A percentile compares a stretch with the other conserved stretches of the same genome.
Evolutionary conservation across 64 coral and sea anemone species (phyloP).

Genomic region (Montipora foliosa): DNA sequence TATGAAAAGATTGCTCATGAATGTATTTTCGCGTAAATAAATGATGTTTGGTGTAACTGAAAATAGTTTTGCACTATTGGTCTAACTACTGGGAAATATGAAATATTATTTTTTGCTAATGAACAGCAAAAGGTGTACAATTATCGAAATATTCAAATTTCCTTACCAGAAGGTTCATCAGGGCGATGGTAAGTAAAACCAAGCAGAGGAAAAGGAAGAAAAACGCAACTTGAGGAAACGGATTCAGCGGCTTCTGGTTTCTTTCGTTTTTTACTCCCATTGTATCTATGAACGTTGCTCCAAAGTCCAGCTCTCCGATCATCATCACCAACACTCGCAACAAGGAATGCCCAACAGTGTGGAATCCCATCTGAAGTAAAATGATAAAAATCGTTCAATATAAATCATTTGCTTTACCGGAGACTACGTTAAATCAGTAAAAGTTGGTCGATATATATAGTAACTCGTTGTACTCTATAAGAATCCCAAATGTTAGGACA

Average conservation of each 20-base stretch:
- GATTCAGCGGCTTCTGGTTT: conserved; percentile 30
- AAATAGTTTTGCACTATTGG: too few species aligned
- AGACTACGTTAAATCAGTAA: too few species aligned
- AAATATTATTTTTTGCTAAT: too few species aligned
- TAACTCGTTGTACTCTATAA: too few species aligned
- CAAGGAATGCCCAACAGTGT: background rate
- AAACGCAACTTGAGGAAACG: conserved; percentile 12
- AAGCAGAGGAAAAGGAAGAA: conserved; percentile 51
- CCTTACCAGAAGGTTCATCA: conserved; percentile 85
- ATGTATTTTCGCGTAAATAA: too few species aligned
- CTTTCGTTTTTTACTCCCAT: background rate
- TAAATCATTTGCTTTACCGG: background rate
- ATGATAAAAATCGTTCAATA: background rate
- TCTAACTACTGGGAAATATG: too few species aligned
- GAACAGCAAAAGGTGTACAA: too few species aligned
- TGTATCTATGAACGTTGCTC: conserved; percentile 56
- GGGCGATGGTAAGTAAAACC: conserved; percentile 47
- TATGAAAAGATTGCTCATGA: too few species aligned
- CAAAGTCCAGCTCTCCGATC: conserved; percentile 70
- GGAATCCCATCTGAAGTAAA: conserved; percentile 47
- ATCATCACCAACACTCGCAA: conserved; percentile 65
- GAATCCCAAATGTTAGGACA: too few species aligned
- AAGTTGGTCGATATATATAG: too few species aligned
- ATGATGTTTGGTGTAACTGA: too few species aligned
- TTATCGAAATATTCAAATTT: background rate